phyloP scores from a whole-genome alignment of 2,113 vertebrate species.

The Corvus hawaiiensis region DNA sequence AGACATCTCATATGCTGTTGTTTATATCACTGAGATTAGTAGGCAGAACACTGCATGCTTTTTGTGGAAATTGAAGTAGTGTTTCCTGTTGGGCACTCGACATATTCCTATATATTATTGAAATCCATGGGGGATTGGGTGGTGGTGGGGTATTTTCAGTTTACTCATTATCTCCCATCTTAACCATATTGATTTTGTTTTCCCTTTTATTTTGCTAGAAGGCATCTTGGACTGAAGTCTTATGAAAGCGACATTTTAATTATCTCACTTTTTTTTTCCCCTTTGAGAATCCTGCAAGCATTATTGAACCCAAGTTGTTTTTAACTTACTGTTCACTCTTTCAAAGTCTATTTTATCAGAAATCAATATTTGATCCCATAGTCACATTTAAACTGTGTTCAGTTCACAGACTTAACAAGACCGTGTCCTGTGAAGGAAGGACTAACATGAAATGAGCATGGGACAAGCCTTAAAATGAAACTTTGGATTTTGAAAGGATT shows the following conservation, averaged over 20 bases:
- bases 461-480: neutral
- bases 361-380: neutral
- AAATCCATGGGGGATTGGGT: neutral
- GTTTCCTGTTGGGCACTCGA: neutral
- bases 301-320: neutral
- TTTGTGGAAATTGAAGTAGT: neutral
- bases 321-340: neutral
- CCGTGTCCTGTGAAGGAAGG: neutral
- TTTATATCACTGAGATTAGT: neutral
- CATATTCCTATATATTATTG: neutral
- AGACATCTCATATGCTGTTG: neutral
- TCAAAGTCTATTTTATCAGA: neutral
- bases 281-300: neutral
- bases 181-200: neutral
- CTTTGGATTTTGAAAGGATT: neutral
- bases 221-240: neutral
- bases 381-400: neutral
- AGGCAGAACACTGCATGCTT: neutral
- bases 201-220: neutral
- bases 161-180: neutral
- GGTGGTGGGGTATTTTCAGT: neutral
- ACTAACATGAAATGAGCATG: neutral
- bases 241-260: neutral
- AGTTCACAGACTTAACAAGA: neutral
- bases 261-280: neutral